Evolutionary conservation across 2,113 vertebrate species (phyloP), one percentile per base, ranked within the genome.

Genomic region (Trinectes maculatus): DNA sequence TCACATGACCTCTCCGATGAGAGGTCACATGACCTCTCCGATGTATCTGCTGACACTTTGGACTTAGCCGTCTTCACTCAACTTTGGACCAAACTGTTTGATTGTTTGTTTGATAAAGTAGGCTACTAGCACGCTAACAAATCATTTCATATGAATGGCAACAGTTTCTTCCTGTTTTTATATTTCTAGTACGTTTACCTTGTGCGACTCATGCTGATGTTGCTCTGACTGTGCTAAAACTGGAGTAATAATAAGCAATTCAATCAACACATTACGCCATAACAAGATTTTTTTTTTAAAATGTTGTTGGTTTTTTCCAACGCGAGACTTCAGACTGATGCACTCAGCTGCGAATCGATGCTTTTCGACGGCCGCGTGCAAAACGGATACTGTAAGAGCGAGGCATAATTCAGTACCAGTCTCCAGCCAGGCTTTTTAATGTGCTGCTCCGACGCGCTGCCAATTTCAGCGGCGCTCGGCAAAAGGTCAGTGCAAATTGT

Each of bases 401-500:
- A 52, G 57, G 46, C 51, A 71, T 65, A 33, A 86, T 85, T 85
- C 71, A 69, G 78, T 49, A 77, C 74, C 51, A 31, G 49, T 63
- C 55, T 71, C 19, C 70, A 28, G 76, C 62, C 73, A 56, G 68
- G 42, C 49, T 85, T 72, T 88, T 83, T 73, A 78, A 83, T 71
- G 75, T 47, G 64, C 48, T 79, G 54, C 28, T 33, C 52, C 58
- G 74, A 79, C 55, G n/a, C 26, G 1, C 74, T 65, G 83, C 76
- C 77, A 78, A 76, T 68, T 72, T 65, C 39, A 1, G 55, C 43
- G 73, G 75, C 47, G 0, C 67, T 73, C 61, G 75, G 58, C 70
- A 66, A 85, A 89, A 86, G 85, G 85, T 88, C 84, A 82, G 56
- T 10, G 64, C 52, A 75, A 84, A 83, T 73, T 8, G 48, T 62